These are phyloP conservation scores for Tiphia femorata DNA, from an alignment of 2,888 invertebrate genomes.

Conservation along the genomic window DNA sequence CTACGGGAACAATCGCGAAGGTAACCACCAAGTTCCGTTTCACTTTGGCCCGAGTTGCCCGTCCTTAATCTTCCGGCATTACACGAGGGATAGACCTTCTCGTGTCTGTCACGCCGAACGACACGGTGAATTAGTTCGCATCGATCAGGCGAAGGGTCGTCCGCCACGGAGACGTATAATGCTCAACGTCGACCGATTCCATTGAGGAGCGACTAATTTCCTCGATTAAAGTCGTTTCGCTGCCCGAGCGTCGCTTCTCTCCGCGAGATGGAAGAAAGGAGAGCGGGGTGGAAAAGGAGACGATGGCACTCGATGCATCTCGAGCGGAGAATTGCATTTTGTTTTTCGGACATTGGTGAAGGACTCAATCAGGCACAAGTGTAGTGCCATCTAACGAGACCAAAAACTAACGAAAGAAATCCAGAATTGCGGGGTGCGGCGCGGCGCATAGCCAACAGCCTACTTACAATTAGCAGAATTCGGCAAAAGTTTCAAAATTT, in stretches of 20 bases:
- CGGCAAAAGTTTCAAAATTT: no score
- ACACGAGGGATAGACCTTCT: constrained; percentile 41
- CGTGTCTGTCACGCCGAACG: constrained; percentile 38
- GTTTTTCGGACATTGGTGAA: no score
- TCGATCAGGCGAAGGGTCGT: constrained; percentile 36
- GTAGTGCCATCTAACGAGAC: no score
- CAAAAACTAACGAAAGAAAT: no score
- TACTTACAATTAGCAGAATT: no score
- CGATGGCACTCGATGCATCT: no score
- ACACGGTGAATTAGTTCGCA: constrained; percentile 45
- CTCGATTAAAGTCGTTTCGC: background rate
- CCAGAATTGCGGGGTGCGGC: no score
- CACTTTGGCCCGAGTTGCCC: constrained; percentile 37
- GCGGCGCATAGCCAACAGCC: no score
- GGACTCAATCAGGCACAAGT: no score
- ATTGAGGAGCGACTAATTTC: constrained; percentile 21
- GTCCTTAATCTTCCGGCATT: constrained; percentile 47
- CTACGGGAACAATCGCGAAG: constrained; percentile 25
- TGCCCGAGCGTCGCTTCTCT: background rate
- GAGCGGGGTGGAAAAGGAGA: background rate
- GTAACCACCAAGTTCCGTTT: constrained; percentile 23
- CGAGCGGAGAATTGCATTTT: no score
- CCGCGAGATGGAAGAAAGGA: background rate
- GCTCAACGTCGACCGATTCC: constrained; percentile 33
- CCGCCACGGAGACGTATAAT: constrained; percentile 32